Evolutionary conservation across 2,797 vertebrate genomes (phyloP), one percentile per base, ranked within the genome.

Genomic region (Epinephelus coioides): DNA sequence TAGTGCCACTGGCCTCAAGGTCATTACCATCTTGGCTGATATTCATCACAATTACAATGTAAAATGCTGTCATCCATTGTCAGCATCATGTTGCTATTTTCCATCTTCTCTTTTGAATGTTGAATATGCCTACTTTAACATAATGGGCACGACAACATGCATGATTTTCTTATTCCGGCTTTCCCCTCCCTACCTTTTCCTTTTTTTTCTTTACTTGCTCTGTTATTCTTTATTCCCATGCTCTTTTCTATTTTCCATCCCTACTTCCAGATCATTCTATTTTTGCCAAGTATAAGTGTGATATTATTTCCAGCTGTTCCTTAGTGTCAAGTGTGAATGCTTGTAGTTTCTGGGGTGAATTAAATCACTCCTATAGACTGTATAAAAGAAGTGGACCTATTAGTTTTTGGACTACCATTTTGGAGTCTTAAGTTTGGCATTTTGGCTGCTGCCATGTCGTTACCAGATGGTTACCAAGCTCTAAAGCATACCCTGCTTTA

Each of bases 321-420:
- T 65, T 25, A 44, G 5, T 60, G 9, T 59, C 11, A 2, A 11
- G 4, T 30, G 27, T 30, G 27, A 30, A 30, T 30, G 44, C 74
- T 65, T 86, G 56, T 75, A 79, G 55, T 73, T 84, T 85, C 73
- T 53, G 51, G 76, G 76, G 65, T 87, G 81, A 92, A 87, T 92
- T 88, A 93, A 30, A 30, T 30, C 27, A 30, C 5, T 30, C 27
- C 27, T 30, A 30, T 30, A 30, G 27, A 30, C 27, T 30, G 27
- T 30, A 30, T 30, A 30, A 30, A 30, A 30, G 27, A 30, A 30
- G 27, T 30, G 27, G 5, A 30, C 5, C 5, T 30, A 30, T 30
- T 5, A 30, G 27, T 30, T 30, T 30, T 5, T 30, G 27, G 27
- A 30, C 27, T 30, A 30, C 27, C 27, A 30, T 30, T 30, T 30